Base-by-base conservation (phyloP, 2,888 invertebrate species). In the Lordiphosa andalusiaca region DNA sequence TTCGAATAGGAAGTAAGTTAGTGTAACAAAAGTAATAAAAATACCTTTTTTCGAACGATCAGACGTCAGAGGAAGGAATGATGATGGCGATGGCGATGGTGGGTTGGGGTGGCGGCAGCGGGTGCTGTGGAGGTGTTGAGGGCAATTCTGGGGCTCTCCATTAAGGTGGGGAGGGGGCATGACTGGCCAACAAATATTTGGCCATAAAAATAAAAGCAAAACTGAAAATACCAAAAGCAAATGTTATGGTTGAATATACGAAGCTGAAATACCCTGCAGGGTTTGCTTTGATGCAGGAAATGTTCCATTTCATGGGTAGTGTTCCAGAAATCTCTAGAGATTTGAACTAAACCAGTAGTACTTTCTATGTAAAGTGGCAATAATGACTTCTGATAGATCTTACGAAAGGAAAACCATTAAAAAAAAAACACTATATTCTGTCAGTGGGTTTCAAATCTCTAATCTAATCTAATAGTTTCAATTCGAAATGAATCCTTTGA, bases 1-100 rank as follows among this genome's bases (percentile, higher is more conserved):
- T 56, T 37, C 57, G 37, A 73, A 73, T 73, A 72, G 78, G 84
- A 80, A 84, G 82, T 80, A 67, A 84, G 80, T 84, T 84, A 80
- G 80, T 80, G 85, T 84, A 84, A 84, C 80, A 80, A 67, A 77
- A 63, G 70, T 63, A 58, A 81, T 81, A 84, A 73, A 77, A 77
- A 81, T 81, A 70, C 70, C 73, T 67, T 44, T 44, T 44, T 44
- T 16, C 10, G 33, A 16, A 33, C 44, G 44, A 44, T 33, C 44
- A 33, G 33, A 44, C 44, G 33, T 12, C 42, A 44, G 42, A 42
- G 33, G 33, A 16, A 21, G 56, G 66, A 54, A 57, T 51, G 66
- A 50, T 57, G 52, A 41, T 41, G 67, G 36, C 37, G 49, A 30
- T 38, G n/a, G n/a, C n/a, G n/a, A n/a, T n/a, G n/a, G n/a, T n/a